A percentile compares a stretch with the other conserved stretches of the same genome.
These are phyloP conservation scores for Oncorhynchus masou DNA, from an alignment of 2,113 vertebrate genomes.

Conservation along the genomic window DNA sequence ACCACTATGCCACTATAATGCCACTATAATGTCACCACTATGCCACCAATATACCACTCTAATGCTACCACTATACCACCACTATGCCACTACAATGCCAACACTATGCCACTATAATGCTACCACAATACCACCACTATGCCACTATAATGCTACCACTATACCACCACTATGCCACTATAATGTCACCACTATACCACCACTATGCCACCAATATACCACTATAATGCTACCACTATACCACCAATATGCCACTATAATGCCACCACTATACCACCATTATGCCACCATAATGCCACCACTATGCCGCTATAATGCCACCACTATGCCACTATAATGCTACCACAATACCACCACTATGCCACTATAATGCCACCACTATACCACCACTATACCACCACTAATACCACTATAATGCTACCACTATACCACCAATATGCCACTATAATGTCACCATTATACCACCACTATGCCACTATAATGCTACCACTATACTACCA, in stretches of 20 bases:
- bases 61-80: too few species aligned
- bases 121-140: too few species aligned
- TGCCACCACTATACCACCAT: not conserved
- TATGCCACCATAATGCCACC: not conserved
- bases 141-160: too few species aligned
- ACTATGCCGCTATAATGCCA: not conserved
- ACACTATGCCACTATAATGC: too few species aligned
- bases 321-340: too few species aligned
- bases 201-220: not conserved
- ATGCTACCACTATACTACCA: too few species aligned
- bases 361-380: not conserved
- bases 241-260: not conserved
- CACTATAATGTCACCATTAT: too few species aligned
- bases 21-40: rapidly evolving
- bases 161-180: not conserved
- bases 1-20: too few species aligned
- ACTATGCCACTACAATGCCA: too few species aligned
- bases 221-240: not conserved
- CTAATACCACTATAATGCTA: not conserved
- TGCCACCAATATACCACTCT: too few species aligned
- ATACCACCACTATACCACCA: not conserved
- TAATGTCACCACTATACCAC: not conserved
- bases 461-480: too few species aligned
- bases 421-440: too few species aligned
- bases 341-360: not conserved